phyloP scores from a whole-genome alignment of 2,888 invertebrate genomes.

The Asteroscopus sphinx region DNA sequence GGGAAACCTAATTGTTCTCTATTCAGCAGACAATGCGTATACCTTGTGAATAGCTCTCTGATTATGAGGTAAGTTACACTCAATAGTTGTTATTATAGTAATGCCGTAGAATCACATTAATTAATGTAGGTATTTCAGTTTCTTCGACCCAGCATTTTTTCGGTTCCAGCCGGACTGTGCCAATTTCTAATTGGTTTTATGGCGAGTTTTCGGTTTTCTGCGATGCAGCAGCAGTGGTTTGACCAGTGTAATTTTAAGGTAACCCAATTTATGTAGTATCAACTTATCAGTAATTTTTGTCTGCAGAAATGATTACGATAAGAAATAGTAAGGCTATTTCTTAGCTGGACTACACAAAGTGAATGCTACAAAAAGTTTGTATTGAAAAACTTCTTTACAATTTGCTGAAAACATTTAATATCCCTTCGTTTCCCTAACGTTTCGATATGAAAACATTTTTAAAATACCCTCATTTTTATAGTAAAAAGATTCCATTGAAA shows the following conservation, averaged over 20 bases:
- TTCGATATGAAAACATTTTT: constrained; percentile 30
- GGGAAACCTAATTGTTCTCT: constrained; percentile 70
- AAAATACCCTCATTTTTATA: constrained; percentile 33
- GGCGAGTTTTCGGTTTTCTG: too few species aligned
- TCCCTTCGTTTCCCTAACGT: constrained; percentile 8
- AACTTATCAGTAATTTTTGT: too few species aligned
- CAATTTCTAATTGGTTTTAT: background rate
- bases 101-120: constrained; percentile 5
- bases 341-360: too few species aligned
- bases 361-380: too few species aligned
- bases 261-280: too few species aligned
- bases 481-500: constrained; percentile 49
- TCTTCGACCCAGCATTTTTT: too few species aligned
- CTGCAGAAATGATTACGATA: too few species aligned
- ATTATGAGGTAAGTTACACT: constrained; percentile 47
- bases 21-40: constrained; percentile 63
- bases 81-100: constrained; percentile 18
- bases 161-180: background rate
- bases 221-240: too few species aligned
- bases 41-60: constrained; percentile 59
- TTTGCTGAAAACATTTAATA: constrained; percentile 31
- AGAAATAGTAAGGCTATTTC: too few species aligned
- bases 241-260: too few species aligned
- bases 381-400: too few species aligned
- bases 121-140: background rate